Conservation (phyloP, 1,140 invertebrate genomes). For the Nylanderia fulva region DNA sequence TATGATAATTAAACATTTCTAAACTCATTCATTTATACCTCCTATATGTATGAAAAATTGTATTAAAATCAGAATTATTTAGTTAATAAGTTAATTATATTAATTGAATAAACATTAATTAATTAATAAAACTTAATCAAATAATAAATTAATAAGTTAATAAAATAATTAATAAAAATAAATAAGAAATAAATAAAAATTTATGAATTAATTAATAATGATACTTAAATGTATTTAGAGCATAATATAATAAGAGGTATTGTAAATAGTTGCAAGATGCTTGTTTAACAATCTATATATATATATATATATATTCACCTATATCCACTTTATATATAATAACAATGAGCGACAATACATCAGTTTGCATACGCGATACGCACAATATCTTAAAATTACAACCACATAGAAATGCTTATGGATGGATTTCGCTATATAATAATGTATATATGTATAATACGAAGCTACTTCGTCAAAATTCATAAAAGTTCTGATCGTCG, state of each 20-base stretch:
- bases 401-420: constrained; percentile 53
- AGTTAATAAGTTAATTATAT: too few species aligned
- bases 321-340: constrained; percentile 57
- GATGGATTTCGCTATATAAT: constrained; percentile 68
- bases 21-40: too few species aligned
- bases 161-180: too few species aligned
- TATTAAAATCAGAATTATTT: neutral
- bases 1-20: neutral
- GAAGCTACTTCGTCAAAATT: constrained; percentile 38
- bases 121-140: too few species aligned
- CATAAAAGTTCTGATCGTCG: neutral
- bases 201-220: too few species aligned
- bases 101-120: too few species aligned
- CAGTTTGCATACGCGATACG: constrained; percentile 22
- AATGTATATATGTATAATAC: constrained; percentile 23
- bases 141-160: too few species aligned
- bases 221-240: too few species aligned
- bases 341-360: constrained; percentile 65
- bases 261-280: neutral
- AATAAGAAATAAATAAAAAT: too few species aligned
- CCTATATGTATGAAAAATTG: too few species aligned
- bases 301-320: too few species aligned
- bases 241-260: too few species aligned
- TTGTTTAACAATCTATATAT: constrained; percentile 63
- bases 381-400: constrained; percentile 28